phyloP scores from a whole-genome alignment of 2,888 invertebrate species.

The Tetranychus piercei region DNA sequence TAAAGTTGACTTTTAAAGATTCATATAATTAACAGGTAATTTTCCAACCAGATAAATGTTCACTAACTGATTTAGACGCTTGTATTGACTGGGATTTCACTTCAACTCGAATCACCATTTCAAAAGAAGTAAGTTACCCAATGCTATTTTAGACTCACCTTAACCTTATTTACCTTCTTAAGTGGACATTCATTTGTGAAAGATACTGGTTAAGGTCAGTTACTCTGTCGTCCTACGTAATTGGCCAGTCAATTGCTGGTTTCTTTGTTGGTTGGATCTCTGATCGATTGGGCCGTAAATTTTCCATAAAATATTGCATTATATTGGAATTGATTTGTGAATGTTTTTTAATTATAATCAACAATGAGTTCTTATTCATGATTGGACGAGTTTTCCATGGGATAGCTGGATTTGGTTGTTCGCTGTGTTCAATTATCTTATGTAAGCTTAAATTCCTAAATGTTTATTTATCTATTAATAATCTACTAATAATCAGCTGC shows the following conservation, averaged over 20 bases:
- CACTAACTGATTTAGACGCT: background rate
- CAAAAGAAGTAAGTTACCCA: background rate
- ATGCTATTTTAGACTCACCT: too few relatives aligned
- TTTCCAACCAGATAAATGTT: background rate
- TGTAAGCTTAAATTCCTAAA: background rate
- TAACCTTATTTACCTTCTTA: background rate
- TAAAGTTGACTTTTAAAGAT: background rate
- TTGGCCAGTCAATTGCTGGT: slow-evolving; percentile 4
- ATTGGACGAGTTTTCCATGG: background rate
- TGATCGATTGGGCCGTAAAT: slow-evolving; percentile 7
- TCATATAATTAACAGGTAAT: background rate
- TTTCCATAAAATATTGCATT: background rate
- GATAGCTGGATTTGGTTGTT: background rate
- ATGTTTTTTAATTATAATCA: background rate
- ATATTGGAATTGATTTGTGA: background rate
- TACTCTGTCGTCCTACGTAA: slow-evolving; percentile 6
- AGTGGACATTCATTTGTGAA: slow-evolving; percentile 14
- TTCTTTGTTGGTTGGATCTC: slow-evolving; percentile 4
- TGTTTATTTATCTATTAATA: background rate
- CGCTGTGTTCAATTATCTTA: background rate
- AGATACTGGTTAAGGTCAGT: slow-evolving; percentile 12
- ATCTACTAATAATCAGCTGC: background rate
- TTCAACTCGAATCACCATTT: background rate
- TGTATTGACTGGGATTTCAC: background rate
- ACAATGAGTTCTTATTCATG: background rate